phyloP scores from a whole-genome alignment of 2,888 invertebrate genomes.

The Drosophila cognata region DNA sequence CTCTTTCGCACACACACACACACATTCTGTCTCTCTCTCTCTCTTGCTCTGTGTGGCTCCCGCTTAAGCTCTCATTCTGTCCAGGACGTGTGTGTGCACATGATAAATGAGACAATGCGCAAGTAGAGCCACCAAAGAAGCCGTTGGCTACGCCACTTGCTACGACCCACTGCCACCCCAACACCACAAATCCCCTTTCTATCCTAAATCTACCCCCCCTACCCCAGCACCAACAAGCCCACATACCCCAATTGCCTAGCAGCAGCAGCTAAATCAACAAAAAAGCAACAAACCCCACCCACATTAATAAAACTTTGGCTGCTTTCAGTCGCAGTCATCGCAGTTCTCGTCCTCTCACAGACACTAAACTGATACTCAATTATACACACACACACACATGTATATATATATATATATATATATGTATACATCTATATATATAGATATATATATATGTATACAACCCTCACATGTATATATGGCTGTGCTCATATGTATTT shows the following conservation, averaged over 20 bases:
- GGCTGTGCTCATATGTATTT: slow-evolving; percentile 44
- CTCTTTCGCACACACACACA: neutral
- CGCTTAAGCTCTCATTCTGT: slow-evolving; percentile 37
- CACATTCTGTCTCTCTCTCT: slow-evolving; percentile 3
- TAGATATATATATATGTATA: slow-evolving; percentile 4
- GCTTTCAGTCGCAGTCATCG: slow-evolving; percentile 60
- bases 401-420: slow-evolving; percentile 18
- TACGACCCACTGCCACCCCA: slow-evolving; percentile 7
- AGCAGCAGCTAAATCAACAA: slow-evolving; percentile 67
- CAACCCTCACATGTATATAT: slow-evolving; percentile 34
- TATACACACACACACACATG: slow-evolving; percentile 62
- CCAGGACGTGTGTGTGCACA: slow-evolving; percentile 64
- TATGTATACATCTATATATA: slow-evolving; percentile 36
- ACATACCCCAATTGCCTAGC: slow-evolving; percentile 27
- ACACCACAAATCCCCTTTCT: slow-evolving; percentile 1
- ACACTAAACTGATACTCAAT: slow-evolving; percentile 78
- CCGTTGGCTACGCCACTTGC: slow-evolving; percentile 61
- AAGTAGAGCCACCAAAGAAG: slow-evolving; percentile 54
- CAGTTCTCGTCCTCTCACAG: slow-evolving; percentile 51
- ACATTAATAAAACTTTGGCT: slow-evolving; percentile 79
- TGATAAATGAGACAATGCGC: slow-evolving; percentile 75
- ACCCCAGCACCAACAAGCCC: neutral
- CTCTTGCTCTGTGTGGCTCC: neutral
- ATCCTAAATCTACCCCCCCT: neutral
- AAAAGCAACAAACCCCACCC: slow-evolving; percentile 60